These are phyloP conservation scores for Proctacanthus coquilletti DNA, from an alignment of 1,140 invertebrate species.

Conservation along the genomic window DNA sequence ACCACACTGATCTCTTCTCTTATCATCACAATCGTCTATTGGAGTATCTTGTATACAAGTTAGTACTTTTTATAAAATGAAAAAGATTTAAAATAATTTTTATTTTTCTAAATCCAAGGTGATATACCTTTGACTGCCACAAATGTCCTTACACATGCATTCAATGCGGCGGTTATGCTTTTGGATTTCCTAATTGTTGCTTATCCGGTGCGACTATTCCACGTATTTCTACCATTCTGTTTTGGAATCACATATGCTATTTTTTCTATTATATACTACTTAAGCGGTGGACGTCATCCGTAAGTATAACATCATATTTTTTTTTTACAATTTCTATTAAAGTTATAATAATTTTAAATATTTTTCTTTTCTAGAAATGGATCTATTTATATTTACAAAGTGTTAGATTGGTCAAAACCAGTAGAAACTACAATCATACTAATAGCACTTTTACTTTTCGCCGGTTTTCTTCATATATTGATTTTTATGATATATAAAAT, in stretches of 20 bases:
- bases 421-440: conserved; percentile 33
- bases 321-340: conserved; percentile 3
- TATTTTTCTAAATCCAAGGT: conserved; percentile 7
- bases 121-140: conserved; percentile 30
- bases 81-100: neutral
- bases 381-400: conserved; percentile 46
- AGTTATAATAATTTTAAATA: conserved; percentile 5
- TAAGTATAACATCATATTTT: conserved; percentile 16
- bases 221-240: conserved; percentile 50
- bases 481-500: conserved; percentile 24
- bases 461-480: conserved; percentile 25
- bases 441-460: conserved; percentile 34
- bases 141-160: conserved; percentile 55
- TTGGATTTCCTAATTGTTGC: conserved; percentile 51
- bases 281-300: conserved; percentile 49
- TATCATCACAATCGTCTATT: conserved; percentile 43
- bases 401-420: conserved; percentile 48
- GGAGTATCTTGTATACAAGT: conserved; percentile 40
- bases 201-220: conserved; percentile 49
- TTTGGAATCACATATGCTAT: conserved; percentile 45
- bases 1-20: conserved; percentile 37
- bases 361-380: conserved; percentile 35
- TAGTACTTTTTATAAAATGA: conserved; percentile 8
- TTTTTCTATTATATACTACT: conserved; percentile 59
- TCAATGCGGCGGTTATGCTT: conserved; percentile 57